Evolutionary conservation across 2,888 invertebrate genomes (phyloP), one percentile per base, ranked within the genome.

Genomic region (Erebia aethiops): DNA sequence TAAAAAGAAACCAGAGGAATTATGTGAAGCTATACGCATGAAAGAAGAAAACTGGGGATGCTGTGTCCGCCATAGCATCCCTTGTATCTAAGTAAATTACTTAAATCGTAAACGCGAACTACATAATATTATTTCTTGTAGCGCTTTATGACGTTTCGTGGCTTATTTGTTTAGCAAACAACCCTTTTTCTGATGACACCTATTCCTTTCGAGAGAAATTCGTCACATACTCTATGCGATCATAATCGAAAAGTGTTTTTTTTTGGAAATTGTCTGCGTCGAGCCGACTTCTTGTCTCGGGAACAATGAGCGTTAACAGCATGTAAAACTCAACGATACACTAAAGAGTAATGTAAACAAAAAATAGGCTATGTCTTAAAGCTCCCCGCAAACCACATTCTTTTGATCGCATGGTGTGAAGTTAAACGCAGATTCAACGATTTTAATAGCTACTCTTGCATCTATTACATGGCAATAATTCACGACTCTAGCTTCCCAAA

Each of bases 251-350:
- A 46, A 11, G 46, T 58, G 52, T 54, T 46, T 41, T 56, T 13
- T 49, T 62, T 10, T 2, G 51, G 43, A 52, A 60, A 67, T 60
- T 62, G 74, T 75, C 78, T 74, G 76, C 80, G 83, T 81, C 79
- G 85, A 81, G 85, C 82, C 84, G 46, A 83, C 81, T 82, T 62
- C 78, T 83, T 83, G 81, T 84, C 81, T 84, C 81, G 87, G 89
- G 86, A 84, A 84, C 83, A 81, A 80, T 87, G 82, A 83, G 80
- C 84, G 78, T 82, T 81, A 82, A 84, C 84, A 85, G 85, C 83
- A n/a, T 88, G 91, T 92, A 92, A 93, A 89, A 91, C 89, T 90
- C 92, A 92, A 92, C 90, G 92, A 91, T 91, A 90, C 85, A 84
- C 82, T 83, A 86, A 86, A 84, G 41, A 69, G 46, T 87, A 81